Evolutionary conservation across 1,140 invertebrate genomes (phyloP), one percentile per base, ranked within the genome.

Genomic region (Acromyrmex charruanus): DNA sequence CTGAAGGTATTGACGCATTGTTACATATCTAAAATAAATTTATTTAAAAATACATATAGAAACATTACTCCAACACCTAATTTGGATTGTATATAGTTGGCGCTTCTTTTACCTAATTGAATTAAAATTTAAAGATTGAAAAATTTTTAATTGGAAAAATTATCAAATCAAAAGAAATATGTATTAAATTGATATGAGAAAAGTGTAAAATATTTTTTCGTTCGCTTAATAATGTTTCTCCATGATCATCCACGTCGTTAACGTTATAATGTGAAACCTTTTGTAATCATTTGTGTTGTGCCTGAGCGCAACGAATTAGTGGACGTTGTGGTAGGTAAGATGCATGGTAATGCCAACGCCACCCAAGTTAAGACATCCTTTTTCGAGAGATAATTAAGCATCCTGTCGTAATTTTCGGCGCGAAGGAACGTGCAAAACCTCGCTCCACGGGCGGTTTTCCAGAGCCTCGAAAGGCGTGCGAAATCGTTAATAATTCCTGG

Each of bases 321-420:
- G 39, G 72, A 28, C 86, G 75, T 90, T 59, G 89, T 86, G 85
- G 88, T 90, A 90, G 89, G 89, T 90, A 90, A 90, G 58, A 90
- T 63, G 55, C 77, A 44, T 69, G 59, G 59, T 85, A 86, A 86
- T 66, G 69, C 49, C 71, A 71, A 61, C 61, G 63, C 69, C 88
- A 74, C 74, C 72, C 72, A 87, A 31, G 61, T 16, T 58, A 21
- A 65, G 51, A 12, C 59, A 31, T 53, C 39, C 28, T 72, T 80
- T 66, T 77, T 63, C 55, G 3, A 68, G 66, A 61, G 86, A 88
- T 90, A 88, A 90, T 90, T 90, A 90, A 87, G 55, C 68, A 59
- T 75, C 80, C 89, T 74, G 61, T 81, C 59, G 75, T 84, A 81
- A 86, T 90, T 90, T 90, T 80, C 86, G 55, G 82, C 55, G 87